phyloP scores from a whole-genome alignment of 2,888 invertebrate species.

The Bombylius major region DNA sequence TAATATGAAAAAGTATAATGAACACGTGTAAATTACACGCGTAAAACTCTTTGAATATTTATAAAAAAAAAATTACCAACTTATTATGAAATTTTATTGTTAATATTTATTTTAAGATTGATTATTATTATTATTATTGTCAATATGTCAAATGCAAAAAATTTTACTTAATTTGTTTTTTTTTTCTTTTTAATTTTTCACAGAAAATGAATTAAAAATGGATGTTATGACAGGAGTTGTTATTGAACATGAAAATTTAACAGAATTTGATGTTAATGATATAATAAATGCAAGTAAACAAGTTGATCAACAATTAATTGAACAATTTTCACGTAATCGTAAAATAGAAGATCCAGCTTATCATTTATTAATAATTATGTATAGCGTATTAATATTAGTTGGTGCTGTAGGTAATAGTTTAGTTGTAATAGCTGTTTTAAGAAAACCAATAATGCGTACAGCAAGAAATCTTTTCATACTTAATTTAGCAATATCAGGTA shows the following conservation, averaged over 20 bases:
- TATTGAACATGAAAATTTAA: background rate
- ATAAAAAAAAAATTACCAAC: no score
- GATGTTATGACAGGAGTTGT: background rate
- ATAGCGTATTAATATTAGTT: constrained; percentile 61
- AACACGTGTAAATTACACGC: no score
- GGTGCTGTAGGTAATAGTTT: constrained; percentile 78
- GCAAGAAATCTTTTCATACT: constrained; percentile 88
- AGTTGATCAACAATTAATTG: constrained; percentile 38
- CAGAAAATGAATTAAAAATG: background rate
- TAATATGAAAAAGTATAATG: no score
- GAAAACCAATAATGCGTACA: constrained; percentile 81
- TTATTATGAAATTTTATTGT: no score
- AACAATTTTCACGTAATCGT: constrained; percentile 53
- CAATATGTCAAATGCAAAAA: no score
- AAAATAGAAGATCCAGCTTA: constrained; percentile 59
- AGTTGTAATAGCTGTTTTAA: constrained; percentile 64
- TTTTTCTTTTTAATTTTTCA: no score
- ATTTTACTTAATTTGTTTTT: no score
- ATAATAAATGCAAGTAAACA: constrained; percentile 13
- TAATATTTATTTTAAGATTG: no score
- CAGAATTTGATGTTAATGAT: background rate
- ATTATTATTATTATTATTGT: no score
- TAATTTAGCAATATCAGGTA: constrained; percentile 66
- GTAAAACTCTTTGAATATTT: no score
- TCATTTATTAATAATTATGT: constrained; percentile 53